Percentiles rank a stretch among this genome's conserved stretches.
Evolutionary conservation across 2,113 vertebrate genomes (phyloP).

Genomic region (Myanophis thanlyinensis): DNA sequence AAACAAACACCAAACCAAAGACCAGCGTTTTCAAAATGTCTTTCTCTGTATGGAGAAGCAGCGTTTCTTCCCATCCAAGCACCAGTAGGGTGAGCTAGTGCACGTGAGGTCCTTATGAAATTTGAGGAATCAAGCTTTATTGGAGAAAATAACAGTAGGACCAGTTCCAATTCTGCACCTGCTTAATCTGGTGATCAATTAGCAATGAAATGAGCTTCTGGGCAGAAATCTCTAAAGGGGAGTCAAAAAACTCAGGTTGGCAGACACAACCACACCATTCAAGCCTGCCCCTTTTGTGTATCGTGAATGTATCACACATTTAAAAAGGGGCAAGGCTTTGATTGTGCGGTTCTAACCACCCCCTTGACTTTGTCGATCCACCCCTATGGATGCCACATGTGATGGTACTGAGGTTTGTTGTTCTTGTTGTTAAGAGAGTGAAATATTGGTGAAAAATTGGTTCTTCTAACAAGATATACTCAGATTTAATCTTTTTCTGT

Average conservation of each 20-base stretch:
- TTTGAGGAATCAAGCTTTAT: background rate
- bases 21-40: too few relatives aligned
- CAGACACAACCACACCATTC: background rate
- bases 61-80: background rate
- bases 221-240: too few relatives aligned
- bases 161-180: background rate
- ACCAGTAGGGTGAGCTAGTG: background rate
- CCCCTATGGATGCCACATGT: background rate
- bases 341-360: background rate
- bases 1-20: too few relatives aligned
- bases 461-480: conserved; percentile 6
- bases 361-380: background rate
- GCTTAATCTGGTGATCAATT: background rate
- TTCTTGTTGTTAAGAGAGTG: background rate
- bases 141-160: background rate
- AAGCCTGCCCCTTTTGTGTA: background rate
- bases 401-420: background rate
- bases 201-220: background rate
- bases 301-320: background rate
- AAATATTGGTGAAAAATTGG: background rate
- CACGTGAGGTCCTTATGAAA: background rate
- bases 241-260: background rate
- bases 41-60: too few relatives aligned
- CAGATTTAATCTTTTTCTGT: background rate
- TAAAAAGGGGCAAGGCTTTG: background rate